These are phyloP conservation scores for Eristalinus aeneus DNA, from an alignment of 2,888 invertebrate species.

Conservation along the genomic window DNA sequence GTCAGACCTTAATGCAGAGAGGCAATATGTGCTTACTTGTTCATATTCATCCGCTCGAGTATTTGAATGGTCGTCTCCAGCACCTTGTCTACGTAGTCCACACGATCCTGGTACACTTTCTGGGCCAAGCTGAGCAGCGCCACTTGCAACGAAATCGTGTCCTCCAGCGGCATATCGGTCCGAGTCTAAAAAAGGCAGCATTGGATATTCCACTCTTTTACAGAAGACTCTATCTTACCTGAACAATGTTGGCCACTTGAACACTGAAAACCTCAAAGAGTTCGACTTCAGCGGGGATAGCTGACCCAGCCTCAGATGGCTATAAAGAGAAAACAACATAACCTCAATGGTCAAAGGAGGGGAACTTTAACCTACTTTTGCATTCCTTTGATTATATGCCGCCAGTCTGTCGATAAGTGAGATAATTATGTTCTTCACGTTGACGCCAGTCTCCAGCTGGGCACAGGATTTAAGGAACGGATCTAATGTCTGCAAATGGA, in stretches of 20 bases:
- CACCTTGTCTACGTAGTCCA: slow-evolving; percentile 97
- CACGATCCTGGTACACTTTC: slow-evolving; percentile 96
- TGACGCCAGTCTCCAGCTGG: slow-evolving; percentile 96
- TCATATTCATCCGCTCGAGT: slow-evolving; percentile 92
- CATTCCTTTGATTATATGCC: slow-evolving; percentile 89
- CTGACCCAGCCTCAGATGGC: slow-evolving; percentile 82
- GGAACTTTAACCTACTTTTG: slow-evolving; percentile 78
- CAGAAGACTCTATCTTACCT: slow-evolving; percentile 81
- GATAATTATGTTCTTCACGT: slow-evolving; percentile 99
- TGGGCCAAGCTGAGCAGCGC: slow-evolving; percentile 96
- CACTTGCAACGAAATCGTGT: slow-evolving; percentile 97
- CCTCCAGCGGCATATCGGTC: slow-evolving; percentile 96
- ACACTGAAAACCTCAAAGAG: slow-evolving; percentile 99
- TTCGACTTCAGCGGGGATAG: slow-evolving; percentile 92
- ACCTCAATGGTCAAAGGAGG: not conserved
- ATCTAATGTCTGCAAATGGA: slow-evolving; percentile 96
- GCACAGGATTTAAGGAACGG: slow-evolving; percentile 98
- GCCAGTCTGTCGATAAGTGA: slow-evolving; percentile 96
- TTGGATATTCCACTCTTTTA: not conserved
- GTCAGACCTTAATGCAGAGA: not conserved
- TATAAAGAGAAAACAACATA: slow-evolving; percentile 43
- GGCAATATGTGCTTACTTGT: slow-evolving; percentile 82
- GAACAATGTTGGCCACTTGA: slow-evolving; percentile 97
- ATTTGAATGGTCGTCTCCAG: slow-evolving; percentile 94
- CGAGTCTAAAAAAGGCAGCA: slow-evolving; percentile 85